phyloP scores from a whole-genome alignment of 1,140 invertebrate species.

The Hestina assimilis region DNA sequence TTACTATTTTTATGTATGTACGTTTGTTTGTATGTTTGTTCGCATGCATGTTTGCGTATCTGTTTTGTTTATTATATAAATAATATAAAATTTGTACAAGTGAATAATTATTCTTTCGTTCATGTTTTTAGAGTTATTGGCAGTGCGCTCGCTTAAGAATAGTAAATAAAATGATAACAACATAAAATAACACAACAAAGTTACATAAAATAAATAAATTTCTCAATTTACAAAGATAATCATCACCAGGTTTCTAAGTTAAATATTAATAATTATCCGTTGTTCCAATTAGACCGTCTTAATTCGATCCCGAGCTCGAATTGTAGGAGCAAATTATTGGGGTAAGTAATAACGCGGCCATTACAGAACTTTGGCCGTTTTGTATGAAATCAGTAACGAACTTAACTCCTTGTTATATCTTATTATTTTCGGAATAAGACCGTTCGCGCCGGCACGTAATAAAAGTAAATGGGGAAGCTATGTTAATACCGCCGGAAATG shows the following conservation, averaged over 20 bases:
- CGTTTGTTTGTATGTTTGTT: too few species aligned
- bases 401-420: constrained; percentile 33
- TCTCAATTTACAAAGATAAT: too few species aligned
- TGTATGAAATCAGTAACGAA: constrained; percentile 16
- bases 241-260: not conserved
- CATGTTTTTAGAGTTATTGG: too few species aligned
- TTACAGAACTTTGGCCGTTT: constrained; percentile 8
- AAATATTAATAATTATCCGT: not conserved
- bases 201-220: not conserved
- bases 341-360: constrained; percentile 1
- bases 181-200: not conserved
- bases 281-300: not conserved
- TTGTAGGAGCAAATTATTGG: not conserved
- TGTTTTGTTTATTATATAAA: too few species aligned
- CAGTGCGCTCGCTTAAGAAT: too few species aligned
- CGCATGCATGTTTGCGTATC: too few species aligned
- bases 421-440: constrained; percentile 39
- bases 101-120: too few species aligned
- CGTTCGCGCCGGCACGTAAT: constrained; percentile 40
- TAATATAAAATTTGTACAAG: too few species aligned
- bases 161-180: not conserved
- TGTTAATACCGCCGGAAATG: constrained; percentile 31
- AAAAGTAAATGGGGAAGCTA: constrained; percentile 33
- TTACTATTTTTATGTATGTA: too few species aligned
- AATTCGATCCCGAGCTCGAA: too few species aligned